Percentiles rank a stretch among this genome's conserved stretches.
Conservation (phyloP, 2,113 vertebrate species). For the Alosa alosa region DNA sequence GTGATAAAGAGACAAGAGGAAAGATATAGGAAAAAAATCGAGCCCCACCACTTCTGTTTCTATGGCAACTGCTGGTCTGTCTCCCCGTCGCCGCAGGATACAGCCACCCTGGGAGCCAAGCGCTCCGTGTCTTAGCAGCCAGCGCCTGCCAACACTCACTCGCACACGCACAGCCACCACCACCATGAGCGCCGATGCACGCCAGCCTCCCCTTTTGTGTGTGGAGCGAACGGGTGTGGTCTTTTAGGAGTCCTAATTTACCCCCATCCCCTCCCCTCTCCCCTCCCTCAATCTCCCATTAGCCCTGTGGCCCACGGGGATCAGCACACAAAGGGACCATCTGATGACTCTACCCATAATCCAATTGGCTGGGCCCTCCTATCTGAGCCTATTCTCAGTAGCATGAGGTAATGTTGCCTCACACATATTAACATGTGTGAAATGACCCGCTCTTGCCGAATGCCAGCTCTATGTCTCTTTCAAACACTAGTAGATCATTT, state of each 20-base stretch:
- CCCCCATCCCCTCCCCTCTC: neutral
- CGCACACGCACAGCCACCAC: conserved; percentile 8
- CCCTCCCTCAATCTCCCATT: neutral
- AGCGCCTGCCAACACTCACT: conserved; percentile 45
- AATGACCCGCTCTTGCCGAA: neutral
- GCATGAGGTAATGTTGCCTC: conserved; percentile 12
- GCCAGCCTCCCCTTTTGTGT: conserved; percentile 35
- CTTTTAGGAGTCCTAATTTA: conserved; percentile 9
- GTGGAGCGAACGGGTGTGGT: conserved; percentile 32
- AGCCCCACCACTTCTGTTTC: conserved; percentile 73
- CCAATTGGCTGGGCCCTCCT: neutral
- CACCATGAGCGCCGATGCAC: conserved; percentile 13
- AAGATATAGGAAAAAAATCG: neutral
- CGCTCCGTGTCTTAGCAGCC: conserved; percentile 55
- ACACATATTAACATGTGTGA: neutral
- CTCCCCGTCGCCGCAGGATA: conserved; percentile 69
- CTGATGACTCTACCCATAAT: conserved; percentile 14
- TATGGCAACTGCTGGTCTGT: conserved; percentile 74
- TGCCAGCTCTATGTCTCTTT: neutral
- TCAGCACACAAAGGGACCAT: neutral
- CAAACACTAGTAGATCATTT: neutral
- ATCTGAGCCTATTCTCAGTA: neutral
- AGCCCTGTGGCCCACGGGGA: neutral
- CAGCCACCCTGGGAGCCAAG: conserved; percentile 67
- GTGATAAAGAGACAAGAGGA: neutral